Base-by-base conservation (phyloP, 2,888 invertebrate species). In the Phengaris alcon region DNA sequence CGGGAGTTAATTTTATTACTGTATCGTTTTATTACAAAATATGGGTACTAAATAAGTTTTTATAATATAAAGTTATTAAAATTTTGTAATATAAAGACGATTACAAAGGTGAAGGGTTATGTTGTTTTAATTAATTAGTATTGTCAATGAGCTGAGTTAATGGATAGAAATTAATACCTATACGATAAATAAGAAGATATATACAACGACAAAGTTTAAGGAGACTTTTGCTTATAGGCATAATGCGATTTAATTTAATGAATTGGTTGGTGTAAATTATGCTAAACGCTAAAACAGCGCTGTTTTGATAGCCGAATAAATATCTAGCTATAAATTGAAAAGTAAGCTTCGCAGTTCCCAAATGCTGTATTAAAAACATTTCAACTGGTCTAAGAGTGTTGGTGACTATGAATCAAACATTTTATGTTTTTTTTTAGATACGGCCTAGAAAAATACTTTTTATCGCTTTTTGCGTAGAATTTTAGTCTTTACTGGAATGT, bases 31-130 rank as follows among this genome's bases (percentile, higher is more conserved):
- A 72, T 72, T 72, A 72, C 72, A 52, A 13, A 15, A 51, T 52
- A 72, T 15, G 72, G 15, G 22, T 72, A 72, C 54, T 72, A 72
- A 72, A 72, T 72, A 72, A 72, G 54, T 72, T 70, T 35, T 35
- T 35, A 35, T 35, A 35, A 35, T 35, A 2, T 35, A 35, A 10
- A 10, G 51, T 48, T 69, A 69, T 7, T 69, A 48, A 69, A 48
- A 69, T 48, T 48, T 46, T n/a, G 48, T 13, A 69, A 15, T 69
- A 69, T 9, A 35, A 64, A 64, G 35, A 64, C 13, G 64, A 44
- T 35, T 13, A 12, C 64, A 44, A 12, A 10, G 9, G 8, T 55
- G 55, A n/a, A 55, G 12, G 35, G 64, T 13, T 64, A 12, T 35
- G 35, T 64, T 64, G 64, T 44, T 64, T 64, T 35, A 64, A 35